Conservation (phyloP, 2,797 vertebrate genomes). For the Micropoecilia bifurca region DNA sequence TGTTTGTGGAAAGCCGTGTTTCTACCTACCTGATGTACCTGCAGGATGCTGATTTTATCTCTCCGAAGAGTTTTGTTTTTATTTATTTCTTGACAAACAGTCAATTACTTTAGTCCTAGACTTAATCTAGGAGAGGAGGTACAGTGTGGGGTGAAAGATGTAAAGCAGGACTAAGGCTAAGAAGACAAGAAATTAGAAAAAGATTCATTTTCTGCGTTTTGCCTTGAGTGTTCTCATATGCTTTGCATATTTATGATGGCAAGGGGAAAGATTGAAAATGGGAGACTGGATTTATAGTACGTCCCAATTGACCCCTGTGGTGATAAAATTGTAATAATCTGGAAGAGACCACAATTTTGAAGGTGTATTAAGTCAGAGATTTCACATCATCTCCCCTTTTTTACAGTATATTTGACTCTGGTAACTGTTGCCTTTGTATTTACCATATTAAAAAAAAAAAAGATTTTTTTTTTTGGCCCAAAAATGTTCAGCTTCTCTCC, state of each 20-base stretch:
- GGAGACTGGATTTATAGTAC: slow-evolving; percentile 63
- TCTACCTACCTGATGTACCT: neutral
- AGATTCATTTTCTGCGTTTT: slow-evolving; percentile 64
- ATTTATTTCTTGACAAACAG: neutral
- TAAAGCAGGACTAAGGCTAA: slow-evolving; percentile 7
- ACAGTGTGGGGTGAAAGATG: slow-evolving; percentile 18
- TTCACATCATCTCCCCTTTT: slow-evolving; percentile 32
- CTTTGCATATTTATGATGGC: slow-evolving; percentile 71
- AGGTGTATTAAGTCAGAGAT: slow-evolving; percentile 55
- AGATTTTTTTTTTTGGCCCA: neutral
- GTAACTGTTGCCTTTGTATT: slow-evolving; percentile 19
- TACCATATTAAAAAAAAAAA: slow-evolving; percentile 17
- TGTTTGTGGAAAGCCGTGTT: neutral
- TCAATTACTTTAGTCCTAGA: neutral
- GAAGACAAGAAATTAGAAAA: slow-evolving; percentile 35
- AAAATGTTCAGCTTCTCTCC: slow-evolving; percentile 24
- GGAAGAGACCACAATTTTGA: slow-evolving; percentile 55
- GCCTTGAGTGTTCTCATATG: slow-evolving; percentile 64
- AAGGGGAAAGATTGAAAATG: slow-evolving; percentile 57
- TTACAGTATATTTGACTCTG: slow-evolving; percentile 10
- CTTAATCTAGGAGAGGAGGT: slow-evolving; percentile 26
- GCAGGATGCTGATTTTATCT: neutral
- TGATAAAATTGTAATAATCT: slow-evolving; percentile 66
- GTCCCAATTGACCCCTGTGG: slow-evolving; percentile 63
- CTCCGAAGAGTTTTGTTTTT: neutral